Evolutionary conservation across 2,888 invertebrate genomes (phyloP), one percentile per base, ranked within the genome.

Genomic region (Catocala fraxini): DNA sequence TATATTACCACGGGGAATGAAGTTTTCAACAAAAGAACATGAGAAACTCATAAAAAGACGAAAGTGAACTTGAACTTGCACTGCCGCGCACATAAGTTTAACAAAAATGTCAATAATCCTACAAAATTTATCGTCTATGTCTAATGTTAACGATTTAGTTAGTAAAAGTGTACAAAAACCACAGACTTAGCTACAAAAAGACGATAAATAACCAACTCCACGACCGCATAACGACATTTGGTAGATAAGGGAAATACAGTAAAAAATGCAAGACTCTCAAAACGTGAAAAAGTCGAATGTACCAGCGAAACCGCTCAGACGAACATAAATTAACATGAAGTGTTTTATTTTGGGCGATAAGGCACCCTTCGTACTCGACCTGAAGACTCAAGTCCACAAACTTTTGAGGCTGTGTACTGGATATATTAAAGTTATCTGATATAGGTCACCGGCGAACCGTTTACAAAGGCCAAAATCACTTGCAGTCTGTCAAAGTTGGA

Each of bases 341-440:
- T 90, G 89, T 89, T 88, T 80, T 88, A 86, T 84, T 85, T 82
- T 77, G 68, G 61, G 60, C 81, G 92, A 93, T 93, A 93, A 93
- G 89, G 79, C 81, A 79, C 84, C 87, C 86, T 79, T 71, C 80
- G 65, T 75, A 41, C 54, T 35, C 35, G 35, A 42, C 57, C 25
- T 63, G 41, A 54, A 57, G 48, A 71, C 56, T 53, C 68, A 84
- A 87, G 80, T 88, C 83, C 77, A 84, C 82, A 82, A 89, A 90
- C 77, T 89, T 25, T 85, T 73, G 63, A 74, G 75, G 81, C 79
- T 71, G 76, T 73, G 74, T 78, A 82, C 81, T 77, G 85, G 85
- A 86, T 89, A 88, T 83, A 87, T 89, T 87, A 88, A 90, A 90
- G 79, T 91, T 90, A 90, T 90, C 90, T 90, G 87, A 90, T 89